These are phyloP conservation scores for Umimayanthus chanpuru DNA, from an alignment of 92 coral and sea anemone species.

Conservation along the genomic window DNA sequence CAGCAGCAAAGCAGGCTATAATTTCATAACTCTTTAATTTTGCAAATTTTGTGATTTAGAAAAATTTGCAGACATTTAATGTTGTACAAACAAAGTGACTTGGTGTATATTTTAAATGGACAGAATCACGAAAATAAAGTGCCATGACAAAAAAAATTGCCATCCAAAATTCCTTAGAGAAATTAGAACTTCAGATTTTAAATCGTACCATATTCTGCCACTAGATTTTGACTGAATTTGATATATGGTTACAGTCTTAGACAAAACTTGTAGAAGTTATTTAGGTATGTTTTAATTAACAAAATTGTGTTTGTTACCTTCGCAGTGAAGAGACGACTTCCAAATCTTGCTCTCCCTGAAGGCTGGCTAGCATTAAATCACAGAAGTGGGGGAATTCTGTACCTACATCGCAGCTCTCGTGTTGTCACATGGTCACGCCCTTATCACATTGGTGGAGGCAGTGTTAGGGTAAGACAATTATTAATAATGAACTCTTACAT, in stretches of 20 bases:
- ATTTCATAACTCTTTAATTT: too few species aligned
- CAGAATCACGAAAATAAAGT: too few species aligned
- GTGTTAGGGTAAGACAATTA: constrained; percentile 80
- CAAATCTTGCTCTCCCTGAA: constrained; percentile 86
- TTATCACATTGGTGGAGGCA: constrained; percentile 93
- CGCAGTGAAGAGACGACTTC: constrained; percentile 80
- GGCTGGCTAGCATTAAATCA: constrained; percentile 97
- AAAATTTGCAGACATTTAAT: too few species aligned
- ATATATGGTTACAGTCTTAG: background rate
- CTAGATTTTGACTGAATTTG: background rate
- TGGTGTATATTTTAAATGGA: too few species aligned
- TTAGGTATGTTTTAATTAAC: background rate
- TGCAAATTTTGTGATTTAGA: too few species aligned
- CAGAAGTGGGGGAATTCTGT: constrained; percentile 95
- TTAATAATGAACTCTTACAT: too few species aligned
- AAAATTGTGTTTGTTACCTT: background rate
- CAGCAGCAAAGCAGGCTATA: too few species aligned
- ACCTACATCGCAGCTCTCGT: constrained; percentile 86
- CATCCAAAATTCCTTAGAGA: too few species aligned
- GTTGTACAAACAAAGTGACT: too few species aligned
- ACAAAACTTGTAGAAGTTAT: background rate
- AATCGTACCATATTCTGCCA: background rate
- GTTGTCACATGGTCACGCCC: constrained; percentile 98
- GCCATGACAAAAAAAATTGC: too few species aligned
- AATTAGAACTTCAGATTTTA: too few species aligned